Percentiles rank a stretch among this genome's conserved stretches.
Evolutionary conservation across 2,113 vertebrate species (phyloP).

Genomic region (Onychostoma macrolepis): DNA sequence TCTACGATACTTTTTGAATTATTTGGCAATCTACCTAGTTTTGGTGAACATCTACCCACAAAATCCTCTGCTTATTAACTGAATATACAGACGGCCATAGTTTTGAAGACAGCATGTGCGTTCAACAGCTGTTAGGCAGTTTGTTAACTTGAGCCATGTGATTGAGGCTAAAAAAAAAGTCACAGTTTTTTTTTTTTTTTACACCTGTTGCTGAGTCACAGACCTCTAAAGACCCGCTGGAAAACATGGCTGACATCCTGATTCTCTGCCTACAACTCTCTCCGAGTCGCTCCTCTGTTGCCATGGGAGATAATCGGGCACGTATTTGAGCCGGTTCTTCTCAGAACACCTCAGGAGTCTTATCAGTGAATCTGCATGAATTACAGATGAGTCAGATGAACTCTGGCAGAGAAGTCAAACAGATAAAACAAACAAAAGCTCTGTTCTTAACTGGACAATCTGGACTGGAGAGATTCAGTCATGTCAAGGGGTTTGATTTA

Average conservation of each 20-base stretch:
- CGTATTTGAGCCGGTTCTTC: neutral
- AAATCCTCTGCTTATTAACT: neutral
- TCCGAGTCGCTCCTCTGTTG: constrained; percentile 1
- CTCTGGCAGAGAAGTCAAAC: neutral
- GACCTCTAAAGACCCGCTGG: neutral
- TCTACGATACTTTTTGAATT: neutral
- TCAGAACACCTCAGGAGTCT: neutral
- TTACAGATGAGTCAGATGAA: neutral
- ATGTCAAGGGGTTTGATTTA: neutral
- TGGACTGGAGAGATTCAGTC: neutral
- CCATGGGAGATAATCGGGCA: constrained; percentile 8
- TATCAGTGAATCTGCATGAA: constrained; percentile 6
- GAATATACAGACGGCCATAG: neutral
- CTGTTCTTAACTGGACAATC: constrained; percentile 6
- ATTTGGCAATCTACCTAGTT: neutral
- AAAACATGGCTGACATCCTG: constrained; percentile 19
- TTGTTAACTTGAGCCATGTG: constrained; percentile 38
- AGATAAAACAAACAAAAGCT: constrained; percentile 6
- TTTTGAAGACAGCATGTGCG: neutral
- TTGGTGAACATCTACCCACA: no score
- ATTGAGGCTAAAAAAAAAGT: constrained; percentile 47
- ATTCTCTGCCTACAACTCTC: constrained; percentile 6
- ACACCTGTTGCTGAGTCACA: constrained; percentile 60
- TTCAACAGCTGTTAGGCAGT: constrained; percentile 2
- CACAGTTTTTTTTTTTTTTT: neutral